These are phyloP conservation scores for Stigmatopora nigra DNA, from an alignment of 2,113 vertebrate species.

Conservation along the genomic window DNA sequence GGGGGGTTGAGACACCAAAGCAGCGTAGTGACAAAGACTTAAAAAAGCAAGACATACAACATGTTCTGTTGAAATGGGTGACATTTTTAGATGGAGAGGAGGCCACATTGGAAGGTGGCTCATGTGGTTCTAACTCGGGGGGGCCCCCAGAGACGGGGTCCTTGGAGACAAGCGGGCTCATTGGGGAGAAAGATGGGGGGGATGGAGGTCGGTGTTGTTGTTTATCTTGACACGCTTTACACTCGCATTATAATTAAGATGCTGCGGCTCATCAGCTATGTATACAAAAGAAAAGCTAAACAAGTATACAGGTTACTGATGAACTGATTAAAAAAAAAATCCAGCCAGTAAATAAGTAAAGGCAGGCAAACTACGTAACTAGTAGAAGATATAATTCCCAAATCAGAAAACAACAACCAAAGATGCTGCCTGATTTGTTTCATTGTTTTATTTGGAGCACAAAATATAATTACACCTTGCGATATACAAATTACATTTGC, in stretches of 20 bases:
- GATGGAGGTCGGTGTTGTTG: constrained; percentile 38
- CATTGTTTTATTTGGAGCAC: constrained; percentile 68
- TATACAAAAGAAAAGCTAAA: constrained; percentile 55
- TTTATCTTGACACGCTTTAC: constrained; percentile 68
- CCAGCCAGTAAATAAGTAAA: constrained; percentile 11
- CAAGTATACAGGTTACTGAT: constrained; percentile 50
- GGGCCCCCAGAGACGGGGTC: constrained; percentile 62
- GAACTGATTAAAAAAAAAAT: constrained; percentile 27
- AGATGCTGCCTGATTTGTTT: constrained; percentile 13
- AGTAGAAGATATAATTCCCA: too few relatives aligned
- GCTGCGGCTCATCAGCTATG: constrained; percentile 61
- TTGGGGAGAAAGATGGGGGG: constrained; percentile 1
- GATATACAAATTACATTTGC: constrained; percentile 68
- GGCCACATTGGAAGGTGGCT: constrained; percentile 51
- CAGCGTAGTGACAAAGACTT: constrained; percentile 40
- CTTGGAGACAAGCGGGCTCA: constrained; percentile 50
- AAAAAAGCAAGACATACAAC: constrained; percentile 23
- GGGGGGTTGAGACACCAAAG: constrained; percentile 41
- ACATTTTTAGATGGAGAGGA: constrained; percentile 58
- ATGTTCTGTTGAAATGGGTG: constrained; percentile 4
- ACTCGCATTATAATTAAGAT: constrained; percentile 66
- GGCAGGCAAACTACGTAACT: constrained; percentile 3
- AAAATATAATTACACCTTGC: constrained; percentile 72
- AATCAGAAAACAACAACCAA: constrained; percentile 1
- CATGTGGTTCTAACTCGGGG: constrained; percentile 60